Evolutionary conservation across 2,797 vertebrate genomes (phyloP).

Genomic region (Lateolabrax maculatus): DNA sequence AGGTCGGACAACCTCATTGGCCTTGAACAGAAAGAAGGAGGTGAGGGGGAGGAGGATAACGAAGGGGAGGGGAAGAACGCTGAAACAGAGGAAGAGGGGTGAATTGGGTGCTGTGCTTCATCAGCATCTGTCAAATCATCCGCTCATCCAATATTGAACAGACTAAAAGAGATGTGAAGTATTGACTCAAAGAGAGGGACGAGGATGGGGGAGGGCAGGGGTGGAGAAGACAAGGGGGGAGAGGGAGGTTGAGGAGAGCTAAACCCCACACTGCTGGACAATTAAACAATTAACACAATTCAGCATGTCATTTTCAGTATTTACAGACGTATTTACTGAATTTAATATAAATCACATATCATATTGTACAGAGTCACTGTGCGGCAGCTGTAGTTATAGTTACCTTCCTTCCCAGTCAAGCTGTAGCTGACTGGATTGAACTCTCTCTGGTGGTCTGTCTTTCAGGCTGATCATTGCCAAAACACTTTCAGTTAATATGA

Average conservation of each 20-base stretch:
- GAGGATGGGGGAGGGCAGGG: neutral
- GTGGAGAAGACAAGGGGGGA: neutral
- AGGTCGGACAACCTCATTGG: constrained; percentile 12
- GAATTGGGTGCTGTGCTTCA: constrained; percentile 16
- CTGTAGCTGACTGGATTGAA: no score
- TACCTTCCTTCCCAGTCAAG: no score
- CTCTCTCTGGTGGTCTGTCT: no score
- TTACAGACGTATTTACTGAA: no score
- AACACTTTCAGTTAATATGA: no score
- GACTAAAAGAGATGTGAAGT: constrained; percentile 34
- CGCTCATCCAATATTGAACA: constrained; percentile 59
- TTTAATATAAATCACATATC: no score
- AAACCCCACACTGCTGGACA: neutral
- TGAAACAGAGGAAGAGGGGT: neutral
- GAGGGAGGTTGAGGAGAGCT: neutral
- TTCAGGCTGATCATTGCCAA: no score
- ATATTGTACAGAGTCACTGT: no score
- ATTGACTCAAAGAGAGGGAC: constrained; percentile 13
- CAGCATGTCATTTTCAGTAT: neutral
- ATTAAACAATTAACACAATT: neutral
- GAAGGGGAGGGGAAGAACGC: neutral
- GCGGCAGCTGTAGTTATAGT: no score
- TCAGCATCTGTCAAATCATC: constrained; percentile 57
- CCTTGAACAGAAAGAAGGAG: neutral
- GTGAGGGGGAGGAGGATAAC: neutral